Base-by-base conservation (phyloP, 2,888 invertebrate species). In the Parthenolecanium corni region DNA sequence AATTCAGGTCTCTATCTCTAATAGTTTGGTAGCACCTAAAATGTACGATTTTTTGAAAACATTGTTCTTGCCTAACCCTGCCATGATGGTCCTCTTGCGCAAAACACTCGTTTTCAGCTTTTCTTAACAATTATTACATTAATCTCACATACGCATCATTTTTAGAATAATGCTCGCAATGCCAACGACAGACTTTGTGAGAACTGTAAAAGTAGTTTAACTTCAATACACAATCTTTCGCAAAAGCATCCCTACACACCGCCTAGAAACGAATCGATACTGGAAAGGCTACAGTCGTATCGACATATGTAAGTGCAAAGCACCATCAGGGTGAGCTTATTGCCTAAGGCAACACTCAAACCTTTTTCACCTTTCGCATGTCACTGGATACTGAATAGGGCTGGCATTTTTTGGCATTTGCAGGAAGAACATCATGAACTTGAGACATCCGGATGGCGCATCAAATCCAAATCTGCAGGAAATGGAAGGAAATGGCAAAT, bases 401-500 rank as follows among this genome's bases (percentile, higher is more conserved):
- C 49, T 44, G 6, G 49, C 49, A 14, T 16, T 23, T 23, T 16
- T 40, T 40, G 40, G 40, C 9, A 18, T 44, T 44, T 14, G 16
- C 36, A 66, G 64, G 51, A 66, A 61, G 57, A 66, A 66, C 38
- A 66, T 66, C 36, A 65, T 65, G 20, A 80, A 86, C 65, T 74
- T 91, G 58, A 80, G 90, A 67, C 89, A 90, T 76, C 92, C 92
- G 4, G 93, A 93, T 70, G 92, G 92, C 52, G 91, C 93, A 56
- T 93, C 92, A 23, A 92, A 93, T 78, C 92, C 92, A 18, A 90
- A 91, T 76, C 78, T 93, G 69, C 79, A 82, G 64, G 85, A 85
- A 73, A 51, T 61, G 61, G 61, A 61, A 23, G 61, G 61, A 40
- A 61, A 51, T 36, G 49, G 83, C 14, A 51, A 61, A 61, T 61